Base-by-base conservation (phyloP, 2,113 vertebrate genomes). In the Paralichthys olivaceus region DNA sequence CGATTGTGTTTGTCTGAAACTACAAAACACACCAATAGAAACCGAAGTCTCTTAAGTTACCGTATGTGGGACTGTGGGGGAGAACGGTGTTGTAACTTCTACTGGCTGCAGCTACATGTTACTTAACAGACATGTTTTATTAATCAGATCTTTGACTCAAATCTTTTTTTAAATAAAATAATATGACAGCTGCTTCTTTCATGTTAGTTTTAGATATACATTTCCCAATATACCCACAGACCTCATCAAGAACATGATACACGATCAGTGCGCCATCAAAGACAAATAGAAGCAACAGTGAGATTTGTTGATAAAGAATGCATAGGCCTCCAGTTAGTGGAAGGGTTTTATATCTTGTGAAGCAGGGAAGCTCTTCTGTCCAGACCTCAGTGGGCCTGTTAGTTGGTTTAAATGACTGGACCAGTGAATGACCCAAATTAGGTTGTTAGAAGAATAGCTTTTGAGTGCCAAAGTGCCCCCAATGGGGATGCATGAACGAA, bases 321-420 rank as follows among this genome's bases (percentile, higher is more conserved):
- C 56, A 77, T 29, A 32, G 17, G 64, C 34, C 72, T 84, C 56
- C 86, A 61, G 67, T 77, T 79, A 68, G 73, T 72, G 59, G 58
- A 79, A 72, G 69, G 60, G 66, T 87, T 81, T 56, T 40, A 73
- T 76, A 68, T 12, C 19, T 61, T 69, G 70, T 84, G 82, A 60
- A 81, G 76, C 69, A 74, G 69, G 72, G 72, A 85, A 69, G 70
- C 83, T 77, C 67, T 75, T 79, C 73, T 77, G 56, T 69, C 29
- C 71, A 80, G 79, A 84, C 80, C 92, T 87, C 92, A 61, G 65
- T 28, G 87, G 88, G 79, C 49, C 83, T 88, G 70, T 90, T 91
- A 77, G 70, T 88, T 87, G 84, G 81, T 91, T 93, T 91, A 81
- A 87, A 83, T 65, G 83, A 88, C 87, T 72, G 81, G 73, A 90